Evolutionary conservation across 2,888 invertebrate species (phyloP).

Genomic region (Tetropium fuscum): DNA sequence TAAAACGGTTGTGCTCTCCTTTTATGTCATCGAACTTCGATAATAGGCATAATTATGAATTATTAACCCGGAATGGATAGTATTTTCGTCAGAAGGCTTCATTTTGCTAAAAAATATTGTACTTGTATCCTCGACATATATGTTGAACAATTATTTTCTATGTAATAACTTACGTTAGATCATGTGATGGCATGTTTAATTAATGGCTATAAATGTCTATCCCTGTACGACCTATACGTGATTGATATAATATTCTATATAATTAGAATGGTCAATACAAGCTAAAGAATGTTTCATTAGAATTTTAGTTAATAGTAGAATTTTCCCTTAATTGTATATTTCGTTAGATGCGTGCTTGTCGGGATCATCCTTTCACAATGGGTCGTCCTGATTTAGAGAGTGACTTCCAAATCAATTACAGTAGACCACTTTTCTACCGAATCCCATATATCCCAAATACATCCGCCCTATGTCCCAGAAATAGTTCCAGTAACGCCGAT

Average conservation of each 20-base stretch:
- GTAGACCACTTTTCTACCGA: constrained; percentile 42
- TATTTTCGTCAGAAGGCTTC: too few species aligned
- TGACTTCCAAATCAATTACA: constrained; percentile 60
- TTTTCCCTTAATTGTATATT: constrained; percentile 19
- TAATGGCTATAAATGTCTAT: too few species aligned
- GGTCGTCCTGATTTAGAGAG: constrained; percentile 57
- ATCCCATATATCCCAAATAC: constrained; percentile 28
- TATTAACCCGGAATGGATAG: too few species aligned
- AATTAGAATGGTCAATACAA: not conserved
- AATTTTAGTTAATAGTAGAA: constrained; percentile 1
- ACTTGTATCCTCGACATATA: too few species aligned
- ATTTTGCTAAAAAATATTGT: too few species aligned
- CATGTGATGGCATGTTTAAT: too few species aligned
- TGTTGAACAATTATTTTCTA: too few species aligned
- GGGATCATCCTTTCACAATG: constrained; percentile 56
- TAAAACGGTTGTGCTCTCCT: too few species aligned
- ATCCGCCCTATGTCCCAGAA: constrained; percentile 26
- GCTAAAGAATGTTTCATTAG: not conserved
- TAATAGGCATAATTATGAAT: too few species aligned
- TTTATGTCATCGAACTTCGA: too few species aligned
- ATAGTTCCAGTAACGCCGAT: constrained; percentile 41
- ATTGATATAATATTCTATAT: not conserved
- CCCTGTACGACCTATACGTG: too few species aligned
- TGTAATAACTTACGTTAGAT: too few species aligned
- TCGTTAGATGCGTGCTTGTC: constrained; percentile 20